These are phyloP conservation scores for Abramis brama DNA, from an alignment of 2,113 vertebrate species.

Conservation along the genomic window DNA sequence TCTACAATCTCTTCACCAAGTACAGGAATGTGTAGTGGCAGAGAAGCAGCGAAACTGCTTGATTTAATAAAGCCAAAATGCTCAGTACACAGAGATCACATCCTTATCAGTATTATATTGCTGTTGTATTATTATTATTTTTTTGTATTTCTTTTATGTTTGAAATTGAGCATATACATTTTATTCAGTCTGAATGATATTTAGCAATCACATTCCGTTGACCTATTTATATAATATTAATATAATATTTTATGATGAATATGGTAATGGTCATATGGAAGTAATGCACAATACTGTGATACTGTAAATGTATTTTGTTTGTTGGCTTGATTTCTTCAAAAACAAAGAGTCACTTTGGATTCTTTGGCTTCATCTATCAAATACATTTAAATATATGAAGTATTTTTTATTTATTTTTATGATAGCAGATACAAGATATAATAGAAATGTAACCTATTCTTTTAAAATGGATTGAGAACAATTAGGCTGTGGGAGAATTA, in stretches of 20 bases:
- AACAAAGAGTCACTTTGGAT: neutral
- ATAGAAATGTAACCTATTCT: neutral
- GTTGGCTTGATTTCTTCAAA: no score
- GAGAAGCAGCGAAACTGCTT: neutral
- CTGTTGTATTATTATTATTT: neutral
- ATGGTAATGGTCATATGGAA: neutral
- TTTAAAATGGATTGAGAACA: neutral
- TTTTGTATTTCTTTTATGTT: constrained; percentile 12
- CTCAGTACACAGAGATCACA: neutral
- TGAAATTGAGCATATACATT: neutral
- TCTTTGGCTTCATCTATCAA: neutral
- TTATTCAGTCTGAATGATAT: constrained; percentile 3
- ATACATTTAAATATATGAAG: neutral
- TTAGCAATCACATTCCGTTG: no score
- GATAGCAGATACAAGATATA: neutral
- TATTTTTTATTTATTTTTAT: neutral
- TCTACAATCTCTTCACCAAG: constrained; percentile 89
- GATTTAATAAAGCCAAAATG: neutral
- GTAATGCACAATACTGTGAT: neutral
- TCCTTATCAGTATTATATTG: constrained; percentile 35
- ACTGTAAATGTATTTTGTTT: neutral
- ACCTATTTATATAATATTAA: neutral
- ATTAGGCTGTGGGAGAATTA: neutral
- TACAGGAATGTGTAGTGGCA: constrained; percentile 82
- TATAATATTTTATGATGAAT: neutral